Evolutionary conservation across 2,888 invertebrate species (phyloP), one percentile per base, ranked within the genome.

Genomic region (Tryphoninae sp.): DNA sequence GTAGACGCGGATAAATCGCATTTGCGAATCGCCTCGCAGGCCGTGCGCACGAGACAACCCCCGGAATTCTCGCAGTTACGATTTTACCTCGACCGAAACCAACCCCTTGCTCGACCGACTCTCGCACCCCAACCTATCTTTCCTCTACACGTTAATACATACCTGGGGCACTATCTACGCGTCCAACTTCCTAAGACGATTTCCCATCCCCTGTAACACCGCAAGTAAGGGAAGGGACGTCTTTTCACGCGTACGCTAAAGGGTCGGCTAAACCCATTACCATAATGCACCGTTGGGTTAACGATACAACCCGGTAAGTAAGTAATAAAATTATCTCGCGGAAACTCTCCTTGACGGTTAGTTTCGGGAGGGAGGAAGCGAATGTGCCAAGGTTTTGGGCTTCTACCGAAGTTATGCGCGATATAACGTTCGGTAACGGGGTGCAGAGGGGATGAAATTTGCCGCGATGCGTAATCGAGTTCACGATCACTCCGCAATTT

Each of bases 231-330:
- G 33, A 6, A 6, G 3, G 33, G 64, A 51, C 61, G 71, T 77
- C 74, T 81, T 80, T 75, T 64, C 74, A 26, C 59, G 65, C 62
- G 23, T 68, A 59, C 69, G 49, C 49, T 64, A 42, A 3, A 69
- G 58, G 61, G 64, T 49, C 55, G 78, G 80, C 82, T 86, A 85
- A 88, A 84, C 77, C 83, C 59, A 86, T 89, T 86, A 87, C 79
- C 86, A 85, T 87, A 86, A 88, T 86, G 85, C 84, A 87, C 85
- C 83, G 83, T 84, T 86, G 86, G 33, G 87, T 87, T 87, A 87
- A 82, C 81, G 86, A 88, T 87, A 87, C 85, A 86, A 86, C 82
- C 82, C 84, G 33, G 85, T 86, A 85, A 87, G 86, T 84, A 86
- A 86, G 83, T 88, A 86, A 87, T 86, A 85, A 86, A 88, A 87